Percentiles rank a stretch among this genome's conserved stretches.
Evolutionary conservation across 2,888 invertebrate genomes (phyloP).

Genomic region (Margaritifera margaritifera): DNA sequence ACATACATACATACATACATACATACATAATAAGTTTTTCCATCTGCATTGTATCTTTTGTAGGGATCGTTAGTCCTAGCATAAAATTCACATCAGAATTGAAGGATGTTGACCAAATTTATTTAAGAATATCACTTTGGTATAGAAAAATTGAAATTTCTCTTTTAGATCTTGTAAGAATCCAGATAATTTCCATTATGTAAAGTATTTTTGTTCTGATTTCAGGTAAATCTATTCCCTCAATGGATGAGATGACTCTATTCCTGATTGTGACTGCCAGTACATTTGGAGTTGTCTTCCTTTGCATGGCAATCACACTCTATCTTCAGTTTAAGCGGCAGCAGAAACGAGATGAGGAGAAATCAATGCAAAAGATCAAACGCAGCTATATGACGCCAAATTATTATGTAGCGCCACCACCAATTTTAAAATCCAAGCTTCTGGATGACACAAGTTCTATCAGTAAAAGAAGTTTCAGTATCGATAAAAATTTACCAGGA

Average conservation of each 20-base stretch:
- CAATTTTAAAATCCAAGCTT: constrained; percentile 46
- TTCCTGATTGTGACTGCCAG: constrained; percentile 63
- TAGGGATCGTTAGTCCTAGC: no score
- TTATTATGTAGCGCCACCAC: constrained; percentile 54
- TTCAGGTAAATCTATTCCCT: constrained; percentile 54
- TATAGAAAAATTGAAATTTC: no score
- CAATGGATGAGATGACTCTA: constrained; percentile 63
- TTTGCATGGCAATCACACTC: constrained; percentile 60
- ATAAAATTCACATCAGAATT: no score
- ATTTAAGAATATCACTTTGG: no score
- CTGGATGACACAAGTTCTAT: constrained; percentile 37
- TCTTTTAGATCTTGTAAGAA: no score
- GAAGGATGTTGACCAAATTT: no score
- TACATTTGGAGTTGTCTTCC: constrained; percentile 62
- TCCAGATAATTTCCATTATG: no score
- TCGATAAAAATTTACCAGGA: constrained; percentile 33
- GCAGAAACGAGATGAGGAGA: constrained; percentile 49
- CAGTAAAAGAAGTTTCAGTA: constrained; percentile 40
- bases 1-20: no score
- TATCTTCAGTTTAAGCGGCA: constrained; percentile 60
- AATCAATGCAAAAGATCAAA: constrained; percentile 38
- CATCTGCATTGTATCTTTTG: no score
- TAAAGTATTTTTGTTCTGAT: not conserved
- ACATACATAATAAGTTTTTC: no score
- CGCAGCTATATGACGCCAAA: constrained; percentile 55